Base-by-base conservation (phyloP, 2,797 vertebrate genomes). In the Sebastes kiyomatsui region DNA sequence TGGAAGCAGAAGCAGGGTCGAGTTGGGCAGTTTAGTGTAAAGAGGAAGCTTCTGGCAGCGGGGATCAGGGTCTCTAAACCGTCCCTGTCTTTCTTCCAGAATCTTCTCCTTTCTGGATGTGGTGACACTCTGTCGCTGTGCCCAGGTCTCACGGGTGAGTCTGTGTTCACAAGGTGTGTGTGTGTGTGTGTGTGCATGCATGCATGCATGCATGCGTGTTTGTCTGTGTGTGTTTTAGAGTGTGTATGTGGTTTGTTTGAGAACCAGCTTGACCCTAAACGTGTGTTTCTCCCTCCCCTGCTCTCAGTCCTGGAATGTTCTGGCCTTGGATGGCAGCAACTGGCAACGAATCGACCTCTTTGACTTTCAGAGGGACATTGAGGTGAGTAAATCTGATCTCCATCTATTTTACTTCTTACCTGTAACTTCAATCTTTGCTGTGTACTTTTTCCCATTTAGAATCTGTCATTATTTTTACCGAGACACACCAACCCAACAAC, bases 71-170 rank as follows among this genome's bases (percentile, higher is more conserved):
- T 81, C 76, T 93, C 85, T 93, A 70, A 94, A 89, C 75, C 32
- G 12, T 87, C 18, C 88, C 79, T 86, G 81, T 66, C 91, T 95
- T 91, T 93, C 88, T 33, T 96, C 73, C 95, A 99, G 98, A 95
- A 99, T 99, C 94, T 99, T 99, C 96, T 99, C 98, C 80, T 99
- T 99, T 94, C 95, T 99, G 95, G 98, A 99, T 92, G 98, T 99
- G 93, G 98, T 99, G 92, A 99, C 98, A 77, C 96, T 99, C 79
- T 99, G 98, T 96, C 98, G 98, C 85, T 99, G 98, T 92, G 98
- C 98, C 92, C 98, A 99, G 91, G 98, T 99, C 81, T 99, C 98
- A 92, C 96, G 98, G 96, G 98, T 99, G 96, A 98, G 98, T 93
- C 78, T 87, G 83, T 77, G 70, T 90, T 88, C 62, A 70, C 81